Evolutionary conservation across 2,888 invertebrate genomes (phyloP).

Genomic region (Serrognathus titanus): DNA sequence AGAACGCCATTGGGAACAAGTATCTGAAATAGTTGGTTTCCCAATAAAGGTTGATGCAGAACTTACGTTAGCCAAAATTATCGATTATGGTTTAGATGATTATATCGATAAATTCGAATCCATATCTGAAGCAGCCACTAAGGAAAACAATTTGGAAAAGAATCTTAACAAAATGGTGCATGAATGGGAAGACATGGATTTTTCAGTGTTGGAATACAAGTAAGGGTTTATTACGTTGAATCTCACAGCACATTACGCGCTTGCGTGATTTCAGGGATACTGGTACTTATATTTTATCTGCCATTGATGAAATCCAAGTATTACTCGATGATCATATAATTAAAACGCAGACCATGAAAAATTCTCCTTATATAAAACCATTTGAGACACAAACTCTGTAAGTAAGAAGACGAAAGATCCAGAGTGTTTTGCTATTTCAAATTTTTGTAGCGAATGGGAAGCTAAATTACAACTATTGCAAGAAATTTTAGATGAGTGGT

Average conservation of each 20-base stretch:
- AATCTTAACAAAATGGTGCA: conserved; percentile 83
- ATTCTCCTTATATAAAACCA: conserved; percentile 93
- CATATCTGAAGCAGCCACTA: conserved; percentile 93
- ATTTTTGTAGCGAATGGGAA: conserved; percentile 78
- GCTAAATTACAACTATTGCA: conserved; percentile 78
- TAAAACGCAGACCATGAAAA: conserved; percentile 96
- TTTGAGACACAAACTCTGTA: conserved; percentile 81
- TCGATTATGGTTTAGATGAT: conserved; percentile 86
- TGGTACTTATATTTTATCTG: conserved; percentile 84
- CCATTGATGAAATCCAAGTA: conserved; percentile 91
- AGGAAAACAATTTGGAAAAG: conserved; percentile 90
- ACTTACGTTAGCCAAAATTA: conserved; percentile 78
- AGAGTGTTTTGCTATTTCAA: neutral
- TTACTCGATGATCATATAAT: conserved; percentile 93
- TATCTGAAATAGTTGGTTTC: conserved; percentile 93
- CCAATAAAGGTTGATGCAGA: conserved; percentile 82
- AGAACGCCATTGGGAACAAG: conserved; percentile 87
- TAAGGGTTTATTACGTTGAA: conserved; percentile 28
- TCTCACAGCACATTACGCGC: neutral
- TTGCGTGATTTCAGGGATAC: conserved; percentile 62
- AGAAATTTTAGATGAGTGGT: conserved; percentile 93
- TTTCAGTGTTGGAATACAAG: conserved; percentile 71
- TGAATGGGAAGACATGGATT: conserved; percentile 84
- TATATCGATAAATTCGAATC: conserved; percentile 85
- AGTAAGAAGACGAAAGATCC: conserved; percentile 39